phyloP scores from a whole-genome alignment of 2,113 vertebrate species.

The Lasiurus cinereus region DNA sequence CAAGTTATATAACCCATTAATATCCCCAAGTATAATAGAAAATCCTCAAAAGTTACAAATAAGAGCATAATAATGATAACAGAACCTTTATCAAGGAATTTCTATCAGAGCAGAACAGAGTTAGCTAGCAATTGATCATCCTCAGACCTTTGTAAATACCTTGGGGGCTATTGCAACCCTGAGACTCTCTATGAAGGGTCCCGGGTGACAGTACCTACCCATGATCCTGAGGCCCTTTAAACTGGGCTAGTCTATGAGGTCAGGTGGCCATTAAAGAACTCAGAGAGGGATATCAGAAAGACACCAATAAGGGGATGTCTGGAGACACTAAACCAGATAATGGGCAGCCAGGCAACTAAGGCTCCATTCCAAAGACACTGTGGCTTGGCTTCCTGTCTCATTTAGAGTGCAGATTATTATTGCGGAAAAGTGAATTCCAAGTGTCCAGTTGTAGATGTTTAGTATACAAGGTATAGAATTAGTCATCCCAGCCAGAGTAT shows the following conservation, averaged over 20 bases:
- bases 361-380: neutral
- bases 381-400: neutral
- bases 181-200: neutral
- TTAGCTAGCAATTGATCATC: neutral
- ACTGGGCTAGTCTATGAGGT: too few relatives aligned
- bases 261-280: neutral
- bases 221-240: neutral
- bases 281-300: neutral
- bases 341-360: neutral
- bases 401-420: neutral
- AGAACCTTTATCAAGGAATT: conserved; percentile 32
- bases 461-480: conserved; percentile 43
- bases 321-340: neutral
- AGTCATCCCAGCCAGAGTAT: conserved; percentile 21
- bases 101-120: neutral
- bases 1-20: neutral
- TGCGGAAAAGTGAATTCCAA: neutral
- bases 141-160: neutral
- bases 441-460: conserved; percentile 1
- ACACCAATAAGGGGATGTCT: neutral
- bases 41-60: conserved; percentile 55
- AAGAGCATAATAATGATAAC: neutral
- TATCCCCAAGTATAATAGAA: neutral
- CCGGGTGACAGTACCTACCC: neutral
- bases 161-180: neutral